These are phyloP conservation scores for Tenthredo notha DNA, from an alignment of 2,888 invertebrate genomes.

Conservation along the genomic window DNA sequence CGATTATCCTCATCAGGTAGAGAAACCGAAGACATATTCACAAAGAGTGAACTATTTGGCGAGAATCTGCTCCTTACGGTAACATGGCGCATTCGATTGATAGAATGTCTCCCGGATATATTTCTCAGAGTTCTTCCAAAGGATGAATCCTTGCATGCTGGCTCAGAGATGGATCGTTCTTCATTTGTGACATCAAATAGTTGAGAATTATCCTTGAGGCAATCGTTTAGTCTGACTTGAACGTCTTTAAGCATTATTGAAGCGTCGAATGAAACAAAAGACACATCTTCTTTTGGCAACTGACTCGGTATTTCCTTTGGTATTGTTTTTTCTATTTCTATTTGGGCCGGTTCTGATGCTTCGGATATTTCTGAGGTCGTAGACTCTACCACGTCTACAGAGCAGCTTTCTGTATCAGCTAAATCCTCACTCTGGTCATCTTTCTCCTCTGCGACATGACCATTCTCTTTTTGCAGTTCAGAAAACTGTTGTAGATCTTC, in stretches of 20 bases:
- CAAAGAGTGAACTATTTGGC: conserved; percentile 74
- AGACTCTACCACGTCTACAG: conserved; percentile 69
- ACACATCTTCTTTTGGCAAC: conserved; percentile 58
- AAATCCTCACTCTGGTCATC: conserved; percentile 61
- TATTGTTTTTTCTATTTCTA: conserved; percentile 56
- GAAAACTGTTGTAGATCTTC: not conserved
- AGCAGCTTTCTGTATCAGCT: conserved; percentile 64
- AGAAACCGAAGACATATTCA: conserved; percentile 71
- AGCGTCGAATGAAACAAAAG: conserved; percentile 69
- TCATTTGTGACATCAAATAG: conserved; percentile 24
- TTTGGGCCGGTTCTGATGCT: conserved; percentile 56
- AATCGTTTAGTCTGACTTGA: conserved; percentile 72
- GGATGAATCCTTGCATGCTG: conserved; percentile 65
- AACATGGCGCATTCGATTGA: conserved; percentile 70
- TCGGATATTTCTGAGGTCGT: conserved; percentile 69
- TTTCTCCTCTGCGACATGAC: conserved; percentile 54
- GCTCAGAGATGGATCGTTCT: conserved; percentile 43
- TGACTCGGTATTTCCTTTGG: conserved; percentile 40
- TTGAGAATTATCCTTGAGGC: conserved; percentile 66
- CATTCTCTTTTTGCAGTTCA: conserved; percentile 25
- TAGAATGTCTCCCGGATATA: conserved; percentile 72
- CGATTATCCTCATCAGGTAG: conserved; percentile 62
- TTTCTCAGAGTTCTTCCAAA: conserved; percentile 74
- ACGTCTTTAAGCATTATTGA: conserved; percentile 72
- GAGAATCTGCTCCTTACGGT: conserved; percentile 70